A percentile compares a stretch with the other conserved stretches of the same genome.
Evolutionary conservation across 2,797 vertebrate species (phyloP).

Genomic region (Simalia tracyae): DNA sequence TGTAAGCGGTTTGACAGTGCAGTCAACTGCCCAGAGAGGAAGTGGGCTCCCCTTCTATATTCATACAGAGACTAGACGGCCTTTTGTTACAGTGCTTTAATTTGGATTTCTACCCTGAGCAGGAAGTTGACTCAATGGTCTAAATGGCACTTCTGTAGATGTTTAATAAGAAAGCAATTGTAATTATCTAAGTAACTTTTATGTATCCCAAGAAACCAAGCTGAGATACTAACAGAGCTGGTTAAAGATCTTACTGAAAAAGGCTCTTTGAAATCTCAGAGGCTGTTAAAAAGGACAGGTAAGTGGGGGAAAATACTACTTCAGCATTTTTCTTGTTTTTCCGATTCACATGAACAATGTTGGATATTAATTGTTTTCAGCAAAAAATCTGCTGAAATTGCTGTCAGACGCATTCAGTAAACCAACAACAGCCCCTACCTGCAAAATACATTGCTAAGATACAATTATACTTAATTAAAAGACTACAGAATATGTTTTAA

Average conservation of each 20-base stretch:
- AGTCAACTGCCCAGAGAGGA: too few relatives aligned
- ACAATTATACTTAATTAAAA: constrained; percentile 70
- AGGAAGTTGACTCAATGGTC: neutral
- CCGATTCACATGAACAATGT: constrained; percentile 50
- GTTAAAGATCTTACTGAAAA: constrained; percentile 32
- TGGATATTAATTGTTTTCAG: constrained; percentile 59
- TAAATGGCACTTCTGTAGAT: neutral
- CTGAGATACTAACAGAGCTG: constrained; percentile 5
- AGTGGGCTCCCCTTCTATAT: neutral
- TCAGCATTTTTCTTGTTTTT: constrained; percentile 42
- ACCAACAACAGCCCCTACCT: constrained; percentile 55
- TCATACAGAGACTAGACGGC: neutral
- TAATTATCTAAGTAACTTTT: neutral
- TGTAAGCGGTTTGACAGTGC: too few relatives aligned
- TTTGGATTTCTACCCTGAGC: neutral
- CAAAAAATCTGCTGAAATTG: constrained; percentile 61
- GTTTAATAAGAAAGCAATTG: neutral
- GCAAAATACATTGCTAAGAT: constrained; percentile 67
- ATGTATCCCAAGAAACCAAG: neutral
- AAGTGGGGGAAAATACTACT: constrained; percentile 24
- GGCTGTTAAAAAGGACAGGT: constrained; percentile 19
- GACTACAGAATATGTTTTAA: constrained; percentile 67
- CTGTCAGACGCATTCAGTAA: constrained; percentile 69
- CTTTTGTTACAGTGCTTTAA: neutral
- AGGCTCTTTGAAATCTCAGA: neutral